A percentile compares a stretch with the other conserved stretches of the same genome.
phyloP scores from a whole-genome alignment of 2,113 vertebrate genomes.

The Spea bombifrons region DNA sequence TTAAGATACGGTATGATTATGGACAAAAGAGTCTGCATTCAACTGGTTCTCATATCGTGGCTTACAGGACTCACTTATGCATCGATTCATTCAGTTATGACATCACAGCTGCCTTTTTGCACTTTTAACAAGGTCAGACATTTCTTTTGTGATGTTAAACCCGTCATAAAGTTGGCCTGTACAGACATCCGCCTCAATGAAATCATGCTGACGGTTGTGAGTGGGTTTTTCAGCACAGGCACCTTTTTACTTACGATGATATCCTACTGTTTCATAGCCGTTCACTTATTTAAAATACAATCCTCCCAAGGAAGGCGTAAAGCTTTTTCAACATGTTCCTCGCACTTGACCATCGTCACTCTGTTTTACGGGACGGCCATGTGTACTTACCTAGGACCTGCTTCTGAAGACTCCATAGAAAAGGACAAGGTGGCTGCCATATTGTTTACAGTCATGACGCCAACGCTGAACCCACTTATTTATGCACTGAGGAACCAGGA shows the following conservation, averaged over 20 bases:
- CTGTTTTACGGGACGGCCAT: conserved; percentile 54
- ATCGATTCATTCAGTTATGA: background rate
- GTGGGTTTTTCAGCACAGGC: conserved; percentile 47
- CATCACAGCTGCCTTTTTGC: conserved; percentile 19
- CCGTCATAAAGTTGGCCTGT: conserved; percentile 29
- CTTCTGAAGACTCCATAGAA: conserved; percentile 13
- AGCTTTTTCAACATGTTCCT: conserved; percentile 50
- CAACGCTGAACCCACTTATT: conserved; percentile 13
- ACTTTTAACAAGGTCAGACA: conserved; percentile 6
- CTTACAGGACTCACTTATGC: background rate
- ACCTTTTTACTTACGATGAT: conserved; percentile 48
- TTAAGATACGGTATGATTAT: conserved; percentile 23
- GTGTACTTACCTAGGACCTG: conserved; percentile 49
- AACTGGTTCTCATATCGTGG: background rate
- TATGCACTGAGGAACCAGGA: conserved; percentile 5
- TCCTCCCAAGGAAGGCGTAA: conserved; percentile 45
- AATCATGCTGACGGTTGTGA: conserved; percentile 20
- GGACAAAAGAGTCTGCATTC: background rate
- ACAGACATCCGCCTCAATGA: conserved; percentile 18
- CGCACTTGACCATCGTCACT: conserved; percentile 50
- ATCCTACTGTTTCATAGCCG: conserved; percentile 52
- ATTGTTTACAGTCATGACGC: conserved; percentile 22
- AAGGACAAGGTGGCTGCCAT: conserved; percentile 16
- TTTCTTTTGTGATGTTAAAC: conserved; percentile 30
- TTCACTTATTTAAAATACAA: conserved; percentile 43